Evolutionary conservation across 1,140 invertebrate genomes (phyloP), one percentile per base, ranked within the genome.

Genomic region (Drosophila watanabei): DNA sequence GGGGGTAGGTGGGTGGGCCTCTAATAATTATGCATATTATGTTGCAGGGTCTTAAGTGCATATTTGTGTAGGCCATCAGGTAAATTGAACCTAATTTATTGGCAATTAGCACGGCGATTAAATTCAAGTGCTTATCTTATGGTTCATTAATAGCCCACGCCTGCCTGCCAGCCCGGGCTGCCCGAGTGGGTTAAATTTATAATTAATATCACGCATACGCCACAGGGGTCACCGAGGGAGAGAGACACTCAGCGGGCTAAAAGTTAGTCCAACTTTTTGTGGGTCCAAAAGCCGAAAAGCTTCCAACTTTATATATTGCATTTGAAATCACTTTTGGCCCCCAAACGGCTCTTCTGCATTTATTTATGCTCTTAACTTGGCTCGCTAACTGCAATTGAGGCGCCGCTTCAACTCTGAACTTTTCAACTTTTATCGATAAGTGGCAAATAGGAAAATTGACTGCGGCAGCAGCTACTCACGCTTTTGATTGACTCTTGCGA

Each of bases 21-120:
- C 62, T 75, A 70, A 66, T 75, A 73, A 79, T 89, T 89, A 88
- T 83, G 84, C 77, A 84, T 70, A 84, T 87, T 89, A 89, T 72
- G 54, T 78, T 68, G 80, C 80, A 75, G 54, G 85, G 54, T 43
- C 52, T 75, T 70, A 45, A 69, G 64, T 72, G 76, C 73, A 71
- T 77, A 64, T 72, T 80, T 66, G 72, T 43, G 83, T 52, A 45
- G 28, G 48, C 43, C 32, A 57, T 46, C 43, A 59, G 65, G 65
- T 63, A 73, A 79, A 70, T 56, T 54, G 63, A 69, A 61, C 66
- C 62, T 69, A 73, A 85, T 85, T 79, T 85, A 89, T 89, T 80
- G 75, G 64, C 82, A 88, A 88, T 88, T 88, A 88, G 48, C 24
- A 60, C 62, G 57, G 60, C 75, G 64, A 82, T 90, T 82, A 86